A percentile compares a stretch with the other conserved stretches of the same genome.
Conservation (phyloP, 2,888 invertebrate species). For the Busseola fusca region DNA sequence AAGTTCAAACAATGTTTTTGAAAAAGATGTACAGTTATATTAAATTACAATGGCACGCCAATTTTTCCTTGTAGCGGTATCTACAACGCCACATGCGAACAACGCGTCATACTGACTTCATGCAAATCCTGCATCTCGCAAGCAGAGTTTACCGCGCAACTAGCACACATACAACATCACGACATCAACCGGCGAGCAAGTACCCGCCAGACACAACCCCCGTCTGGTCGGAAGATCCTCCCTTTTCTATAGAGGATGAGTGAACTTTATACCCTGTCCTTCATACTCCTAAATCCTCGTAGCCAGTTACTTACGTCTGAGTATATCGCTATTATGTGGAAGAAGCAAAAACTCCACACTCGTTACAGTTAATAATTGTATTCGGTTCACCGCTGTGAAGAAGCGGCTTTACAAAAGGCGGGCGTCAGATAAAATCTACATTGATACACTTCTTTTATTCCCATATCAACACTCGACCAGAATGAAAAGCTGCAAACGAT, state of each 20-base stretch:
- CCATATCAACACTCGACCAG: slow-evolving; percentile 43
- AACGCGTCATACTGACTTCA: no score
- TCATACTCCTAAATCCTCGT: no score
- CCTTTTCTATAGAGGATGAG: no score
- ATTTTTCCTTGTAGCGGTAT: no score
- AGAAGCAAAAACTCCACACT: neutral
- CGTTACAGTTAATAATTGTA: slow-evolving; percentile 9
- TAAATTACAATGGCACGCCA: neutral
- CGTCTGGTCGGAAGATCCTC: no score
- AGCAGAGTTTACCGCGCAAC: no score
- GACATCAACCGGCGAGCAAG: no score
- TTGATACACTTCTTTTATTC: slow-evolving; percentile 46
- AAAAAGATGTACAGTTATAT: neutral
- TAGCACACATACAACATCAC: no score
- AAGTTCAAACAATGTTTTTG: neutral
- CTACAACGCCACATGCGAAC: no score
- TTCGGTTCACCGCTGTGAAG: slow-evolving; percentile 17
- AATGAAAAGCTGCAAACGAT: slow-evolving; percentile 47
- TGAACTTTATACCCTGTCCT: no score
- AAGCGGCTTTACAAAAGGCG: slow-evolving; percentile 31
- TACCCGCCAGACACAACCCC: no score
- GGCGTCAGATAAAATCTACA: slow-evolving; percentile 47
- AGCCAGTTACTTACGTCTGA: neutral
- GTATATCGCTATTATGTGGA: neutral
- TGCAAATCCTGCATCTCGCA: no score